phyloP scores from a whole-genome alignment of 2,888 invertebrate species.

The Sycophila texana region DNA sequence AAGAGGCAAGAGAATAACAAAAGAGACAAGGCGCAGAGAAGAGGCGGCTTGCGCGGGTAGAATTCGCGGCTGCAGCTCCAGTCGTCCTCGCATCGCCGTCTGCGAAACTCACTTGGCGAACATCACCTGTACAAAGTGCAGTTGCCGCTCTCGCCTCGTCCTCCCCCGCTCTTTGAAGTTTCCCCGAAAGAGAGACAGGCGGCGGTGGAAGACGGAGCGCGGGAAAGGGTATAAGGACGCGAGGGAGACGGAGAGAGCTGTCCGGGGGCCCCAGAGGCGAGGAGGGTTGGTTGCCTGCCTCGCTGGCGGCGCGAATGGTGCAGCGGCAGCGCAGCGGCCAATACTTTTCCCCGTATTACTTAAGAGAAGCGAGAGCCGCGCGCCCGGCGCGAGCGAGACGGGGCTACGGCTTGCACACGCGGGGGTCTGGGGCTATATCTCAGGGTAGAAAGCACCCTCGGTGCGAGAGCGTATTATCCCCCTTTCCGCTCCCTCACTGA shows the following conservation, averaged over 20 bases:
- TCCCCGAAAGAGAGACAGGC: slow-evolving; percentile 8
- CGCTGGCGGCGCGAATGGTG: slow-evolving; percentile 29
- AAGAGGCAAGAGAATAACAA: background rate
- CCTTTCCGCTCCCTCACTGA: slow-evolving; percentile 60
- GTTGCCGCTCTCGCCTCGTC: slow-evolving; percentile 26
- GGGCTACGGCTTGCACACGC: slow-evolving; percentile 67
- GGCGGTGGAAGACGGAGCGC: background rate
- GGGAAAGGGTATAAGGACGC: slow-evolving; percentile 39
- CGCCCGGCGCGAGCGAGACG: background rate
- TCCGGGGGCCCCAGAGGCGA: slow-evolving; percentile 12
- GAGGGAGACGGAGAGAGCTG: slow-evolving; percentile 4
- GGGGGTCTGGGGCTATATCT: slow-evolving; percentile 68
- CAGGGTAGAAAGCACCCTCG: slow-evolving; percentile 72
- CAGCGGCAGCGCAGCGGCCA: slow-evolving; percentile 54
- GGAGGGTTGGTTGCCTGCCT: slow-evolving; percentile 8
- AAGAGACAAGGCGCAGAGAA: background rate
- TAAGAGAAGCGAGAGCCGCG: slow-evolving; percentile 60
- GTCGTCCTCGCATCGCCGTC: background rate
- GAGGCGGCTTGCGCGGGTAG: background rate
- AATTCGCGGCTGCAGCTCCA: background rate
- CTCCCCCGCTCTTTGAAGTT: slow-evolving; percentile 49
- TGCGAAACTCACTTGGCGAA: slow-evolving; percentile 44
- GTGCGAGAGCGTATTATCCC: slow-evolving; percentile 69
- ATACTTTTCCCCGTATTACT: slow-evolving; percentile 75
- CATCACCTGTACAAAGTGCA: slow-evolving; percentile 57